Conservation (phyloP, 2,797 vertebrate species). For the Ptychadena robeensis region DNA sequence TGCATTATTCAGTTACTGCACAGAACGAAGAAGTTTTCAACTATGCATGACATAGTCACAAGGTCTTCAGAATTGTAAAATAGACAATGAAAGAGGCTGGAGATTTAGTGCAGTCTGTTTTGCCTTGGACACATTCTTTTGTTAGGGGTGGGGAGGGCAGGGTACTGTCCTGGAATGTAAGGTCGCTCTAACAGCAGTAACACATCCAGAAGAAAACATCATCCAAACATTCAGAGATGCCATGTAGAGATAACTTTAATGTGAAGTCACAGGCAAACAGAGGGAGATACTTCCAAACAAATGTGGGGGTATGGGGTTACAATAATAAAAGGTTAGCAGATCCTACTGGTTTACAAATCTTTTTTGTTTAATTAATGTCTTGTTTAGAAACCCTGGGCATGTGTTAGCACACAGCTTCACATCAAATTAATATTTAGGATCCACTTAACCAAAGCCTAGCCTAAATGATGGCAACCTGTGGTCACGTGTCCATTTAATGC, state of each 20-base stretch:
- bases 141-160: not conserved
- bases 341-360: conserved; percentile 25
- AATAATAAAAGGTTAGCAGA: not conserved
- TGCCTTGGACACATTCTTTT: conserved; percentile 31
- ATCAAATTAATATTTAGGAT: no score
- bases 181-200: conserved; percentile 26
- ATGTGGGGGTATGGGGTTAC: not conserved
- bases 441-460: no score
- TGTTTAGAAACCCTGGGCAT: not conserved
- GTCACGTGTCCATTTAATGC: no score
- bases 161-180: conserved; percentile 51
- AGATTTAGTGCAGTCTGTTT: conserved; percentile 27
- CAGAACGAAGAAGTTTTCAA: no score
- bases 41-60: not conserved
- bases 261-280: not conserved
- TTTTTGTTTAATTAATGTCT: not conserved
- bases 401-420: no score
- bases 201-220: not conserved
- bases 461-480: no score
- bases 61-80: not conserved
- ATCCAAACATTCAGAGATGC: not conserved
- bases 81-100: not conserved
- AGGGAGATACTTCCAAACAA: not conserved
- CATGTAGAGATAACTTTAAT: not conserved
- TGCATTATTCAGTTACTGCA: not conserved